Evolutionary conservation across 2,888 invertebrate genomes (phyloP).

Genomic region (Incurvaria masculella): DNA sequence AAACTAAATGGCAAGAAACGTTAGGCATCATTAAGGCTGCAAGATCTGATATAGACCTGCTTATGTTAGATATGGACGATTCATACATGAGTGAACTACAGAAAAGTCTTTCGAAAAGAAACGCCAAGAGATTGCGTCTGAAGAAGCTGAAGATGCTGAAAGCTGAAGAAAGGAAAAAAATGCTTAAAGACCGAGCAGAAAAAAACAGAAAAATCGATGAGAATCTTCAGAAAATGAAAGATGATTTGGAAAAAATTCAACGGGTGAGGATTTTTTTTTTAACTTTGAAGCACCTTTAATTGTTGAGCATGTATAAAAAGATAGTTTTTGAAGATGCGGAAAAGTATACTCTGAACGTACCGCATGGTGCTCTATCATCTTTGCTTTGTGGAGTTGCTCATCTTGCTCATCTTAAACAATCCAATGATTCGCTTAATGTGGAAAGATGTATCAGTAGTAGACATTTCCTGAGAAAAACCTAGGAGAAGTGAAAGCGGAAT

Average conservation of each 20-base stretch:
- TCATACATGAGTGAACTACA: conserved; percentile 36
- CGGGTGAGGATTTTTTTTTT: conserved; percentile 38
- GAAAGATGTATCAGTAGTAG: no score
- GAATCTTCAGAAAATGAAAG: conserved; percentile 63
- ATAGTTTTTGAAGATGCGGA: no score
- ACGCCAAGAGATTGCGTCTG: conserved; percentile 44
- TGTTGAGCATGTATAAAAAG: no score
- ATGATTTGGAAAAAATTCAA: conserved; percentile 58
- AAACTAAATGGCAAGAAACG: conserved; percentile 53
- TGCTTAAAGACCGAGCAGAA: conserved; percentile 38
- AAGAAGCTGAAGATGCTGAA: conserved; percentile 36
- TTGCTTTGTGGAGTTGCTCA: no score
- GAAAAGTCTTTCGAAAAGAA: conserved; percentile 39
- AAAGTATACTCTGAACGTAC: no score
- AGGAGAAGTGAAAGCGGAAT: no score
- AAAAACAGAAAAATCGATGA: conserved; percentile 62
- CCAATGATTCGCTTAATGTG: no score
- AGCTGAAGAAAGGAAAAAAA: conserved; percentile 35
- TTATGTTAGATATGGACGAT: conserved; percentile 36
- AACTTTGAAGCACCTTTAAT: no score
- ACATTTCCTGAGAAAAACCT: no score
- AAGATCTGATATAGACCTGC: conserved; percentile 41
- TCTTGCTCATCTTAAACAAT: no score
- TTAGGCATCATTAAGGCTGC: conserved; percentile 46
- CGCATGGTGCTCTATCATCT: no score